These are phyloP conservation scores for Dasyurus viverrinus DNA, from an alignment of 2,113 vertebrate species.

Conservation along the genomic window DNA sequence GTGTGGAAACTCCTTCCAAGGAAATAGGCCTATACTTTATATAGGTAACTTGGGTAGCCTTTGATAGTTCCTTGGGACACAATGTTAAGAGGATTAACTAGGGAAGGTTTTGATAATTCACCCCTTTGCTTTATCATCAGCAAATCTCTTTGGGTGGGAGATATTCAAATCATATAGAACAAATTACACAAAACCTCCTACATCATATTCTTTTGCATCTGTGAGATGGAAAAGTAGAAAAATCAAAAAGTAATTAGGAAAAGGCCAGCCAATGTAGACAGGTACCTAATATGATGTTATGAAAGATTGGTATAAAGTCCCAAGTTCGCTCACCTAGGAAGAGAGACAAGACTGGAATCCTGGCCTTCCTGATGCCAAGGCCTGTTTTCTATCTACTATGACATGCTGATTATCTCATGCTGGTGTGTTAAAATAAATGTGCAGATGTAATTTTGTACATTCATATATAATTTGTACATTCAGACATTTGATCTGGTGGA, in stretches of 20 bases:
- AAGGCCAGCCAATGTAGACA: neutral
- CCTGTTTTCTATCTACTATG: neutral
- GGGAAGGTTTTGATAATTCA: neutral
- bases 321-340: neutral
- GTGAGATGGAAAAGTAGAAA: neutral
- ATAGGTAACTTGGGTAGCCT: neutral
- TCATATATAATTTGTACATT: neutral
- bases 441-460: neutral
- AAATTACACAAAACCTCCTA: neutral
- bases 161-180: neutral
- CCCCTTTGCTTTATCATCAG: neutral
- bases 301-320: neutral
- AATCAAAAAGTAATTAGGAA: neutral
- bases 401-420: neutral
- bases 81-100: neutral
- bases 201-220: neutral
- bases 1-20: neutral
- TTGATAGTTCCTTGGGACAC: neutral
- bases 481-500: neutral
- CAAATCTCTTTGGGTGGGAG: neutral
- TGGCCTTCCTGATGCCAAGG: neutral
- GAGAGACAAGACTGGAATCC: neutral
- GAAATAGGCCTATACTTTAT: neutral
- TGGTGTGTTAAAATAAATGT: slow-evolving; percentile 13
- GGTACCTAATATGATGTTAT: neutral